phyloP scores from a whole-genome alignment of 1,140 invertebrate species.

The Planococcus citri region DNA sequence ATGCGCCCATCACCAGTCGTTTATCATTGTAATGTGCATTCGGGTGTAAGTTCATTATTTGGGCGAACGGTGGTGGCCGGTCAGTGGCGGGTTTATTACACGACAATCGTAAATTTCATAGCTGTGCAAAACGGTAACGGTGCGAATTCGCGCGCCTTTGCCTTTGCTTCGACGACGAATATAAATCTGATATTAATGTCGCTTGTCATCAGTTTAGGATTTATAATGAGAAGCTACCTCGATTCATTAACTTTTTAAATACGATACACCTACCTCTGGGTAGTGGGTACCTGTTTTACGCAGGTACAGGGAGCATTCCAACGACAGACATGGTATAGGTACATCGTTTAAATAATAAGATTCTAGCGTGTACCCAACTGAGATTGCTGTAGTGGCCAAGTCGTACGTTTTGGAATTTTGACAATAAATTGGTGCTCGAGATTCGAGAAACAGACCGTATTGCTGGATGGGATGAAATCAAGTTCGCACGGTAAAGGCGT shows the following conservation, averaged over 20 bases:
- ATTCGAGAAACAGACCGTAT: not conserved
- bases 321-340: no score
- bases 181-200: conserved; percentile 4
- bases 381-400: not conserved
- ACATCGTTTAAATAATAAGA: no score
- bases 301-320: no score
- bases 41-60: not conserved
- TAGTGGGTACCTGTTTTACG: no score
- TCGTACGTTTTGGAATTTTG: not conserved
- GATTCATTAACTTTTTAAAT: not conserved
- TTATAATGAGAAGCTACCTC: not conserved
- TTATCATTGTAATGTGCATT: not conserved
- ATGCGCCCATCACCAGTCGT: conserved; percentile 1
- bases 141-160: not conserved
- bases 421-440: not conserved
- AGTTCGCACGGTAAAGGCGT: no score
- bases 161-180: not conserved
- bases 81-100: conserved; percentile 1
- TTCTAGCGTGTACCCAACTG: no score
- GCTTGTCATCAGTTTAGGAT: not conserved
- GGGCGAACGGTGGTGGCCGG: not conserved
- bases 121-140: not conserved
- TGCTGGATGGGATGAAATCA: no score
- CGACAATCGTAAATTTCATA: not conserved
- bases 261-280: no score